phyloP scores from a whole-genome alignment of 2,113 vertebrate species.

The Zosterops borbonicus region DNA sequence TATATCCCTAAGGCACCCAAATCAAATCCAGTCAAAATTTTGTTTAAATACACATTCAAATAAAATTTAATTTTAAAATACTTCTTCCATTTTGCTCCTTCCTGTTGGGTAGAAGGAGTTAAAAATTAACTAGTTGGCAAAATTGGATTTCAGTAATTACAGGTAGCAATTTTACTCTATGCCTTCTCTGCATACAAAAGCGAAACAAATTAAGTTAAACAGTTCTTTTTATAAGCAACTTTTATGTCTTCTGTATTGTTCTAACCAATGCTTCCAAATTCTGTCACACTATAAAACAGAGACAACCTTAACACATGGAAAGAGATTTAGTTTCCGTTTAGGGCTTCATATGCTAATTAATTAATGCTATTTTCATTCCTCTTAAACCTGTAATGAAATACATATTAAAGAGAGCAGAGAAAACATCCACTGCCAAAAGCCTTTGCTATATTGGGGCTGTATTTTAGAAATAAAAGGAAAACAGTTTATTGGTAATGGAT shows the following conservation, averaged over 20 bases:
- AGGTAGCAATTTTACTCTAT: conserved; percentile 32
- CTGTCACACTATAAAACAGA: conserved; percentile 36
- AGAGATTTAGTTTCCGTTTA: conserved; percentile 52
- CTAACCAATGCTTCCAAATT: conserved; percentile 56
- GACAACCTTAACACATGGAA: conserved; percentile 28
- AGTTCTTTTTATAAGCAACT: conserved; percentile 57
- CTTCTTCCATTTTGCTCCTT: conserved; percentile 21
- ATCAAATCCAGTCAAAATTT: background rate
- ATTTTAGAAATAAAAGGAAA: background rate
- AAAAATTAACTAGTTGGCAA: conserved; percentile 52
- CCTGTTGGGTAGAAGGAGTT: conserved; percentile 43
- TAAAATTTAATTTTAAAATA: background rate
- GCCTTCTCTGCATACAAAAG: conserved; percentile 58
- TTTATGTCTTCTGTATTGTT: conserved; percentile 46
- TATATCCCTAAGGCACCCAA: background rate
- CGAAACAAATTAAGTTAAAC: conserved; percentile 67
- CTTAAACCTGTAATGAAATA: conserved; percentile 32
- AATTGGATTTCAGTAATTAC: conserved; percentile 52
- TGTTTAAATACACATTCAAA: background rate
- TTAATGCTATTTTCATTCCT: background rate
- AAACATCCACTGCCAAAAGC: background rate
- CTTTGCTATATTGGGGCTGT: background rate
- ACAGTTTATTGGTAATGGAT: background rate
- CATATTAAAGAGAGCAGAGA: background rate
- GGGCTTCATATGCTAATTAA: conserved; percentile 31